A percentile compares a stretch with the other conserved stretches of the same genome.
Conservation (phyloP, 2,888 invertebrate genomes). For the Listrodromus nycthemerus region DNA sequence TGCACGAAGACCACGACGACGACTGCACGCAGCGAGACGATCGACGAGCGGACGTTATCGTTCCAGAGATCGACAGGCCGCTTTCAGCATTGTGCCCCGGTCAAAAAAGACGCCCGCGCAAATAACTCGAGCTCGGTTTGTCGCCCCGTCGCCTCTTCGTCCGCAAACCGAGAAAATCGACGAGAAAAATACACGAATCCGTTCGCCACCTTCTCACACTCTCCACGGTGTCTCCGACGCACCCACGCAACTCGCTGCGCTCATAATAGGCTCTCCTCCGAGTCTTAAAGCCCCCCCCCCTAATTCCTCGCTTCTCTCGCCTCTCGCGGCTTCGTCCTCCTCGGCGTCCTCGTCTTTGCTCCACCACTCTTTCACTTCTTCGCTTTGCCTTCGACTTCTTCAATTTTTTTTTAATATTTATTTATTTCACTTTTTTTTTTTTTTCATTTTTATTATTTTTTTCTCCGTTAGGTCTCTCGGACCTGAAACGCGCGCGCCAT, state of each 20-base stretch:
- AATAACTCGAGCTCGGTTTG: conserved; percentile 26
- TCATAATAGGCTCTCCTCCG: conserved; percentile 80
- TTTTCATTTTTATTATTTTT: conserved; percentile 1
- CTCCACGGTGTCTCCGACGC: conserved; percentile 58
- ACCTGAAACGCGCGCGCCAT: conserved; percentile 71
- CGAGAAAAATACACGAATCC: conserved; percentile 77
- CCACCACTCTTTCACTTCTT: conserved; percentile 48
- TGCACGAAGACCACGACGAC: conserved; percentile 61
- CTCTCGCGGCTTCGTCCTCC: conserved; percentile 44
- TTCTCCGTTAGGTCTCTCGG: conserved; percentile 55
- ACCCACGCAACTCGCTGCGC: conserved; percentile 78
- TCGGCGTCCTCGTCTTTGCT: conserved; percentile 67
- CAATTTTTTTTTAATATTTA: neutral
- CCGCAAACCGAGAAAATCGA: conserved; percentile 20
- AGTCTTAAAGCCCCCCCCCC: conserved; percentile 73
- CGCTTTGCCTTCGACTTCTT: conserved; percentile 9
- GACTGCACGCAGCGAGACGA: conserved; percentile 79
- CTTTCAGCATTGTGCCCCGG: conserved; percentile 74
- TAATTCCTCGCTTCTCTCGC: conserved; percentile 77
- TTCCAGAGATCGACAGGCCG: conserved; percentile 82
- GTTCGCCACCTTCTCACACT: conserved; percentile 52
- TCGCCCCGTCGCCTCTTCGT: conserved; percentile 5
- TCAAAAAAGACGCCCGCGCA: conserved; percentile 24
- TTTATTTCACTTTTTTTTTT: conserved; percentile 29
- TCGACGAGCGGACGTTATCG: conserved; percentile 80